phyloP scores from a whole-genome alignment of 2,797 vertebrate species.

The Takifugu ocellatus region DNA sequence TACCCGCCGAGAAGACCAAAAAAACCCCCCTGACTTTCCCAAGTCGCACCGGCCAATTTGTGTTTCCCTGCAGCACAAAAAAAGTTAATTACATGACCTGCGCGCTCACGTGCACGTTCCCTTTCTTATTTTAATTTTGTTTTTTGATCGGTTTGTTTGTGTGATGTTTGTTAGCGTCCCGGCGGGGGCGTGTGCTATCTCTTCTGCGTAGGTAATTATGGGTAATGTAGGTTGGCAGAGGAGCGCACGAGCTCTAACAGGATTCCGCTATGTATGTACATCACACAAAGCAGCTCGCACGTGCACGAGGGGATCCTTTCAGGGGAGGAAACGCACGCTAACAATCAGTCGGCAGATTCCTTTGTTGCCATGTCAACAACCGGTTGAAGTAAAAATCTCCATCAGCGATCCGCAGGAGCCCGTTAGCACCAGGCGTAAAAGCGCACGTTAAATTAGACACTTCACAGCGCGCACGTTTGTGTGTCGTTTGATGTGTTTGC shows the following conservation, averaged over 20 bases:
- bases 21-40: not conserved
- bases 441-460: no score
- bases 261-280: slow-evolving; percentile 13
- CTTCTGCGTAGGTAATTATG: slow-evolving; percentile 66
- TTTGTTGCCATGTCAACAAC: no score
- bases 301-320: slow-evolving; percentile 3
- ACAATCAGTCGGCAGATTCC: no score
- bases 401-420: no score
- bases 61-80: slow-evolving; percentile 33
- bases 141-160: slow-evolving; percentile 13
- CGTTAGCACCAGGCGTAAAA: no score
- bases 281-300: slow-evolving; percentile 22
- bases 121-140: slow-evolving; percentile 29
- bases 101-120: slow-evolving; percentile 35
- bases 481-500: slow-evolving; percentile 24
- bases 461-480: no score
- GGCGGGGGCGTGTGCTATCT: slow-evolving; percentile 40
- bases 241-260: slow-evolving; percentile 37
- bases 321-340: not conserved
- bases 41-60: slow-evolving; percentile 35
- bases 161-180: slow-evolving; percentile 32
- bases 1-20: slow-evolving; percentile 1
- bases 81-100: slow-evolving; percentile 55
- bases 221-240: slow-evolving; percentile 69
- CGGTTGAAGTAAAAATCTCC: no score